Evolutionary conservation across 2,113 vertebrate genomes (phyloP).

Genomic region (Sapayoa aenigma): DNA sequence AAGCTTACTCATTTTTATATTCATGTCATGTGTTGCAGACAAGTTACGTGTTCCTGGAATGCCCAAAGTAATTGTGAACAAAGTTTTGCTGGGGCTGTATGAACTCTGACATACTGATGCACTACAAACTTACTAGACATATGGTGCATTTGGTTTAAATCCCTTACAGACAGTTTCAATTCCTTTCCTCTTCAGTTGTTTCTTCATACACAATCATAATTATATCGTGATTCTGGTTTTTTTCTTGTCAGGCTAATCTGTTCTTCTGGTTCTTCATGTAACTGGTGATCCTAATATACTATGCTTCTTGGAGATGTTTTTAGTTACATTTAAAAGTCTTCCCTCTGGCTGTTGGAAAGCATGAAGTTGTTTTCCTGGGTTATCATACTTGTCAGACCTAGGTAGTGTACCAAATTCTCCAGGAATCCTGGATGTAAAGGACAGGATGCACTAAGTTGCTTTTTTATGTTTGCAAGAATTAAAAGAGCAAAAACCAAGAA

Average conservation of each 20-base stretch:
- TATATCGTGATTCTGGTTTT: not conserved
- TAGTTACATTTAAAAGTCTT: not conserved
- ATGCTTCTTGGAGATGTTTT: not conserved
- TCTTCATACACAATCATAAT: not conserved
- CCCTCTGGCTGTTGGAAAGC: not conserved
- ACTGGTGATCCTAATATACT: not conserved
- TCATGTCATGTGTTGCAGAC: not conserved
- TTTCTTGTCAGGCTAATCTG: not conserved
- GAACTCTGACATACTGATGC: not conserved
- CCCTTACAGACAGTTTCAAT: not conserved
- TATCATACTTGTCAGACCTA: not conserved
- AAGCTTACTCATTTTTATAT: conserved; percentile 9
- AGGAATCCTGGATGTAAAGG: not conserved
- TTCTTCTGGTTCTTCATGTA: not conserved
- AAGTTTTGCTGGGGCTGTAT: not conserved
- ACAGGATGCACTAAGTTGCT: not conserved
- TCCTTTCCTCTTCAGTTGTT: not conserved
- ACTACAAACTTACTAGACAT: not conserved
- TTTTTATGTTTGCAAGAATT: not conserved
- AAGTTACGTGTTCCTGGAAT: not conserved
- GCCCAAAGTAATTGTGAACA: not conserved
- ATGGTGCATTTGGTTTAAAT: not conserved
- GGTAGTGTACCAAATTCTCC: not conserved
- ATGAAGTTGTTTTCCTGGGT: not conserved
- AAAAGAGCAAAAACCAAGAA: not conserved